Conservation (phyloP, 2,888 invertebrate species). For the Dimorphilus gyrociliatus region DNA sequence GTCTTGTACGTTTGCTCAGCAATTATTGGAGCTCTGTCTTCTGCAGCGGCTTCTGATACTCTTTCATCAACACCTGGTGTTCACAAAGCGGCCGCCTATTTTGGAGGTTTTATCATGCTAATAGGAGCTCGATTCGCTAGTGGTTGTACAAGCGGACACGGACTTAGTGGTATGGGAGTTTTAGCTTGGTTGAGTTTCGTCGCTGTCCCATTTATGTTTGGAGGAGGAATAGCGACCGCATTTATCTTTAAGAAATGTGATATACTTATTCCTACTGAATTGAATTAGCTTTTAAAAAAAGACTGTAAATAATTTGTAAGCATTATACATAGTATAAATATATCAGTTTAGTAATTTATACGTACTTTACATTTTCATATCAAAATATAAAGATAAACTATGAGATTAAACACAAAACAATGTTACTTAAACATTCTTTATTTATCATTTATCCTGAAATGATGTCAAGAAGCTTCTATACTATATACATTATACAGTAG, state of each 20-base stretch:
- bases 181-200: constrained; percentile 21
- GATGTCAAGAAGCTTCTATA: too few species aligned
- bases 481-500: too few species aligned
- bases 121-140: constrained; percentile 9
- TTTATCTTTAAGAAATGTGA: constrained; percentile 23
- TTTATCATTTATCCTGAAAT: too few species aligned
- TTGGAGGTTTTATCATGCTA: constrained; percentile 9
- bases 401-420: too few species aligned
- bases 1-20: constrained; percentile 8
- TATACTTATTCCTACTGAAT: too few species aligned
- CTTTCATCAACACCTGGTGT: constrained; percentile 6
- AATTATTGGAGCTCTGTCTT: constrained; percentile 5
- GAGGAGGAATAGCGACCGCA: constrained; percentile 20
- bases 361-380: too few species aligned
- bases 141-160: constrained; percentile 21
- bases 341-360: too few species aligned
- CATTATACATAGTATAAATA: too few species aligned
- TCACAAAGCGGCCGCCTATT: constrained; percentile 4
- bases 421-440: too few species aligned
- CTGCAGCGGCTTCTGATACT: constrained; percentile 6
- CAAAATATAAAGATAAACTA: too few species aligned
- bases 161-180: constrained; percentile 25
- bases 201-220: constrained; percentile 28
- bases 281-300: too few species aligned
- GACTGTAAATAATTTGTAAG: too few species aligned